A percentile compares a stretch with the other conserved stretches of the same genome.
Conservation (phyloP, 2,888 invertebrate species). For the Agrotis segetum region DNA sequence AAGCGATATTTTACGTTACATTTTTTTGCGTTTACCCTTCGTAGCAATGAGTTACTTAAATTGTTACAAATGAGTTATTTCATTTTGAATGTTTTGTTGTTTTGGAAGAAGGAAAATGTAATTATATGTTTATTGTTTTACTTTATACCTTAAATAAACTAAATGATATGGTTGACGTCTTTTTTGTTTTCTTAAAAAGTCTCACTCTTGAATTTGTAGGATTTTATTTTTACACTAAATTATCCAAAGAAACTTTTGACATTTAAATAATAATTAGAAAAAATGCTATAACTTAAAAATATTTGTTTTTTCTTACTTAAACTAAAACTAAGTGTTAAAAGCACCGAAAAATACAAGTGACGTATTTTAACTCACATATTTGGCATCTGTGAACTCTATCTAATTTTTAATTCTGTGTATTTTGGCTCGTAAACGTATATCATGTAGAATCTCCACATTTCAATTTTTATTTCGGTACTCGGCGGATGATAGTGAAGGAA, state of each 20-base stretch:
- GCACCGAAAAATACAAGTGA: too few species aligned
- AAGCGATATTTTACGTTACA: conserved; percentile 24
- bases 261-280: too few species aligned
- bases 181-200: neutral
- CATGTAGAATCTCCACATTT: neutral
- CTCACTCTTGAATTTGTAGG: too few species aligned
- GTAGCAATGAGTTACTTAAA: conserved; percentile 14
- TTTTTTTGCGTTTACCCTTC: conserved; percentile 37
- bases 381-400: too few species aligned
- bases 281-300: too few species aligned
- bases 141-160: neutral
- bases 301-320: too few species aligned
- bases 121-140: neutral
- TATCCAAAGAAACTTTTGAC: neutral
- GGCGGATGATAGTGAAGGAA: neutral
- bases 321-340: too few species aligned
- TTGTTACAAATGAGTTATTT: conserved; percentile 20
- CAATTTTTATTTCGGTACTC: neutral
- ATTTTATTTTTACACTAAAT: neutral
- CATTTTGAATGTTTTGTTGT: conserved; percentile 3
- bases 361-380: too few species aligned
- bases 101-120: neutral
- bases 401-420: too few species aligned
- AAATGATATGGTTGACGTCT: neutral
- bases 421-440: neutral